Evolutionary conservation across 2,113 vertebrate genomes (phyloP), one percentile per base, ranked within the genome.

Genomic region (Phrynosoma blainvillii): DNA sequence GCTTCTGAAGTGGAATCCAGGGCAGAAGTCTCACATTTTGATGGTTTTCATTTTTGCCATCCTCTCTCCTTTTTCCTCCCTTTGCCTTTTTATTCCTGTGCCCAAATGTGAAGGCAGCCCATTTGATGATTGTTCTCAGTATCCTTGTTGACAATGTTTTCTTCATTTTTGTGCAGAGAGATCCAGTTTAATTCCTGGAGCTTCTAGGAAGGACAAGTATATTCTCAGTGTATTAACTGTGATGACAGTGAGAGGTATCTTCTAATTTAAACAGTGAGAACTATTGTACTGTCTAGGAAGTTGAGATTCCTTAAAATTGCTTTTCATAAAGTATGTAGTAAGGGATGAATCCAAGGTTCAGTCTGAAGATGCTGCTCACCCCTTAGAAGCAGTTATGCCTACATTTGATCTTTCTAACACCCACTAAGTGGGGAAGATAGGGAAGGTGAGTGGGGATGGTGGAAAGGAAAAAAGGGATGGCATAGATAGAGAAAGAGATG

Each of bases 201-300:
- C 70, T 71, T 71, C 89, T 84, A 87, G 62, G 85, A 90, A 92
- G 84, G 85, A 73, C 56, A 84, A 86, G 54, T 90, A 52, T 86
- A 0, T 87, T 5, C 23, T 89, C 11, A 84, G 8, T 87, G 79
- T 56, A 4, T 86, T 83, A 80, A 74, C 79, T 0, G 62, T 56
- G 36, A 3, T 89, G 36, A 89, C 85, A 71, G 6, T 62, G 52
- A 4, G 10, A 92, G 82, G 42, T 40, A n/a, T 79, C 74, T 93
- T 74, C 59, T 40, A 71, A 84, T 52, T n/a, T 0, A 6, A 54
- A 65, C 59, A 87, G 84, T 79, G 59, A 81, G 90, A 89, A 71
- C 62, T 73, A 32, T 87, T 80, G 18, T 68, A 4, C 74, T 20
- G 42, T 89, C 75, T 59, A 75, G 75, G 87, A 79, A 62, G 40